These are phyloP conservation scores for Zalophus californianus DNA, from an alignment of 2,797 vertebrate genomes.

Conservation along the genomic window DNA sequence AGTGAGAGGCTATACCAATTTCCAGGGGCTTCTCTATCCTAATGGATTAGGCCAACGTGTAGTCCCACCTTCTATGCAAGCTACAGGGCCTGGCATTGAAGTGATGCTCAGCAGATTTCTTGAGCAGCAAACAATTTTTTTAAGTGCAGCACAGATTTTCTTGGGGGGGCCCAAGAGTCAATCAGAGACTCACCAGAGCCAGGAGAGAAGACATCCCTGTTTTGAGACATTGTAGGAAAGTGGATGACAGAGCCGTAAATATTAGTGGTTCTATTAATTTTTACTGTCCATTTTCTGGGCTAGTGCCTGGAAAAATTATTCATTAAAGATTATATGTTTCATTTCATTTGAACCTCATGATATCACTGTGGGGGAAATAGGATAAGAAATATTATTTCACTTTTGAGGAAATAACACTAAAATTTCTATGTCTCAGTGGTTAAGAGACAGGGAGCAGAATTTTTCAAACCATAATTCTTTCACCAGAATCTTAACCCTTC, in stretches of 20 bases:
- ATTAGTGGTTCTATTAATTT: constrained; percentile 31
- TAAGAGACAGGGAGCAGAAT: not conserved
- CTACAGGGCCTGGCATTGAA: not conserved
- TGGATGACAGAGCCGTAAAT: not conserved
- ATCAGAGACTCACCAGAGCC: not conserved
- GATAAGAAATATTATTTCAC: constrained; percentile 51
- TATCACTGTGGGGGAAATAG: not conserved
- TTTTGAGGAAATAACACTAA: not conserved
- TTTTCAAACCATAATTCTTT: not conserved
- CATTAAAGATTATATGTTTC: not conserved
- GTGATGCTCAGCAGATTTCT: not conserved
- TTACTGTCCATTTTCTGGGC: constrained; percentile 1
- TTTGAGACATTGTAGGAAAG: not conserved
- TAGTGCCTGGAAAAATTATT: not conserved
- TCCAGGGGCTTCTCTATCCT: not conserved
- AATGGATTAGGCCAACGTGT: no score
- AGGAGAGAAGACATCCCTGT: not conserved
- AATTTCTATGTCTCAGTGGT: not conserved
- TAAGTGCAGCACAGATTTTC: not conserved
- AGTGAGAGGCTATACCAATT: not conserved
- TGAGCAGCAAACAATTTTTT: not conserved
- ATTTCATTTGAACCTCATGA: constrained; percentile 31
- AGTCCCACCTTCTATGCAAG: not conserved
- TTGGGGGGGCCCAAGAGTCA: not conserved
- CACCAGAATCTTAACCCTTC: not conserved